phyloP scores from a whole-genome alignment of 2,797 vertebrate genomes.

The Lepilemur ruficaudatus region DNA sequence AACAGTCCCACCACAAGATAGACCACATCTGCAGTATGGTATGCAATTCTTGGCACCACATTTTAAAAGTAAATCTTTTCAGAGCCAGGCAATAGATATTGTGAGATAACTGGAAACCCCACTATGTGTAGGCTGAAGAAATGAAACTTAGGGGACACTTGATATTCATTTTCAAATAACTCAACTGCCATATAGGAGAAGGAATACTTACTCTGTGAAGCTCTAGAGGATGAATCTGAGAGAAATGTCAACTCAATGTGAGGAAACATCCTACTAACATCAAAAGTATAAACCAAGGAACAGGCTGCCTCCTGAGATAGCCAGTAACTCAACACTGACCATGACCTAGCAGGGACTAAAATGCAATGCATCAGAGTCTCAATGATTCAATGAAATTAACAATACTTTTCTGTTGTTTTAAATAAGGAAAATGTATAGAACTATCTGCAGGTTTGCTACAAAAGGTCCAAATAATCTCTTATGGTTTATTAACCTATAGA shows the following conservation, averaged over 20 bases:
- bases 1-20: background rate
- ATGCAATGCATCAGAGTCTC: background rate
- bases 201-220: background rate
- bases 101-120: background rate
- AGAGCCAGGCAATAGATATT: background rate
- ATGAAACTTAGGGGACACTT: background rate
- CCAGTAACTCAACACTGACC: background rate
- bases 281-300: background rate
- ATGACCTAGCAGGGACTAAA: background rate
- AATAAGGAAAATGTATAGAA: background rate
- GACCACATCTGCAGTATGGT: background rate
- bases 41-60: background rate
- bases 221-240: background rate
- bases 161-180: background rate
- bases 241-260: background rate
- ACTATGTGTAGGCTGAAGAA: background rate
- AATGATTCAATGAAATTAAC: background rate
- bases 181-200: background rate
- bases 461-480: background rate
- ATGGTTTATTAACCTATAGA: background rate
- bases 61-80: constrained; percentile 39
- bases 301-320: background rate
- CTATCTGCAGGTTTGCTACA: background rate
- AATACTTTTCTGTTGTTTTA: background rate
- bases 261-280: background rate